Conservation (phyloP, 2,113 vertebrate genomes). For the Arvicanthis niloticus region DNA sequence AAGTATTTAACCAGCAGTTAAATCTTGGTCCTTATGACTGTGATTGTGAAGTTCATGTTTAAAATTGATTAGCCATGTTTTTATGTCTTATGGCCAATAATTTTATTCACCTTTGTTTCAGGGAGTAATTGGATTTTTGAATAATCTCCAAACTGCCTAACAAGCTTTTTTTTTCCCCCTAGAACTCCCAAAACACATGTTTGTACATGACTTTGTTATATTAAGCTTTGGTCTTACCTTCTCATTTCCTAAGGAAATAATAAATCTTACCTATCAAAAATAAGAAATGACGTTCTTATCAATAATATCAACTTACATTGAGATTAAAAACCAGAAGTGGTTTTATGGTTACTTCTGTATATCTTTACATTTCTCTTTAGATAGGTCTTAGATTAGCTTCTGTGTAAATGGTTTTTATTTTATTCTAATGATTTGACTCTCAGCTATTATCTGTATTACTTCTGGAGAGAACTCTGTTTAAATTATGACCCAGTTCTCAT, state of each 20-base stretch:
- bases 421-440: neutral
- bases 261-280: slow-evolving; percentile 21
- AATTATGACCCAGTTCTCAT: neutral
- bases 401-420: neutral
- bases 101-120: slow-evolving; percentile 49
- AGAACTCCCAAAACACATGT: neutral
- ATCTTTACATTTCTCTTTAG: neutral
- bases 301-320: neutral
- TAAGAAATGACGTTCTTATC: slow-evolving; percentile 7
- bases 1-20: slow-evolving; percentile 4
- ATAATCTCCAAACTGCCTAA: slow-evolving; percentile 23
- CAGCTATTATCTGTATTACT: neutral
- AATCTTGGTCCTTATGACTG: neutral
- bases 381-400: neutral
- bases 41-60: slow-evolving; percentile 45
- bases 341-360: neutral
- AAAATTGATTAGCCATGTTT: slow-evolving; percentile 10
- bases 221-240: slow-evolving; percentile 14
- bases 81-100: slow-evolving; percentile 11
- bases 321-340: slow-evolving; percentile 52
- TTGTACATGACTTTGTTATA: neutral
- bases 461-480: neutral
- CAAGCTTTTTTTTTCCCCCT: neutral
- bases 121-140: slow-evolving; percentile 49
- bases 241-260: slow-evolving; percentile 22